Percentiles rank a stretch among this genome's conserved stretches.
phyloP scores from a whole-genome alignment of 2,797 vertebrate species.

The Distichodus sexfasciatus region DNA sequence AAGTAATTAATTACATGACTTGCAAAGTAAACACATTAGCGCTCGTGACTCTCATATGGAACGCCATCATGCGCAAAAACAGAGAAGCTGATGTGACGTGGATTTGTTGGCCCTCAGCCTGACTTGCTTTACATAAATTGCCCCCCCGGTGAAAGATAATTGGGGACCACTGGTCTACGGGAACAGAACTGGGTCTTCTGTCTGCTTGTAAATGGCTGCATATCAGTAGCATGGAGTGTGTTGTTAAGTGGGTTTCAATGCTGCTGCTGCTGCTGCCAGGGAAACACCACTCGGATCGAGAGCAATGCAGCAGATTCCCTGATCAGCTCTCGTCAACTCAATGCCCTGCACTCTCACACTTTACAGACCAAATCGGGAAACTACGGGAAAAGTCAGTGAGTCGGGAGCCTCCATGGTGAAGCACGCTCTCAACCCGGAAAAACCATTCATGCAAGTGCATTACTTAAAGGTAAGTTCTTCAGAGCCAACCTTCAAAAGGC shows the following conservation, averaged over 20 bases:
- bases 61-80: too few relatives aligned
- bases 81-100: too few relatives aligned
- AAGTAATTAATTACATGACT: too few relatives aligned
- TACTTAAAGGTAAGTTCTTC: slow-evolving; percentile 87
- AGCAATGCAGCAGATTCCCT: slow-evolving; percentile 37
- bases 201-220: slow-evolving; percentile 34
- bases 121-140: too few relatives aligned
- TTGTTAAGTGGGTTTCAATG: slow-evolving; percentile 35
- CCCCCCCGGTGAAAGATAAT: too few relatives aligned
- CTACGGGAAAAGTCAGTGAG: slow-evolving; percentile 81
- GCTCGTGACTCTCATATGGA: too few relatives aligned
- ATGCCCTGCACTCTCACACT: slow-evolving; percentile 19
- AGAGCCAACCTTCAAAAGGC: neutral
- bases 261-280: slow-evolving; percentile 43
- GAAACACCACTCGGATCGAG: slow-evolving; percentile 21
- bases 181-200: slow-evolving; percentile 1
- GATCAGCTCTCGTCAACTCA: slow-evolving; percentile 11
- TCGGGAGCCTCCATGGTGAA: slow-evolving; percentile 88
- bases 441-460: slow-evolving; percentile 94
- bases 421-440: slow-evolving; percentile 91
- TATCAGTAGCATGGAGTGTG: slow-evolving; percentile 40
- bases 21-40: too few relatives aligned
- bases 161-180: too few relatives aligned
- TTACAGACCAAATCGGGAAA: slow-evolving; percentile 87
- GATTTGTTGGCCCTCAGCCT: too few relatives aligned